phyloP scores from a whole-genome alignment of 1,140 invertebrate species.

The Nebria ingens region DNA sequence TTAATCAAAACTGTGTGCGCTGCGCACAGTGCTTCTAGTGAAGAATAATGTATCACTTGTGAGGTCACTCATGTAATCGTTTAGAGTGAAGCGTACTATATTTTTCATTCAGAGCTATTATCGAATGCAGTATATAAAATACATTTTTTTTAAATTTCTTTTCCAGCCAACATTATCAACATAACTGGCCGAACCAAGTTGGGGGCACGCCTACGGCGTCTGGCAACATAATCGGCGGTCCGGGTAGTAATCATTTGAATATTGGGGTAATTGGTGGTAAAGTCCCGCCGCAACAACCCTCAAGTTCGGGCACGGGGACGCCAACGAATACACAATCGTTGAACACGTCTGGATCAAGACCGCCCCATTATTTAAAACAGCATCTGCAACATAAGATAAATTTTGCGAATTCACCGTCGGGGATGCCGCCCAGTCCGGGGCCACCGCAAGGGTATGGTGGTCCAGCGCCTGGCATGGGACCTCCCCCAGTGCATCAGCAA shows the following conservation, averaged over 20 bases:
- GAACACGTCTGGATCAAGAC: constrained; percentile 34
- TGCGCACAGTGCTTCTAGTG: too few relatives aligned
- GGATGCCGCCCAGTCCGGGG: constrained; percentile 42
- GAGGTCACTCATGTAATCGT: too few relatives aligned
- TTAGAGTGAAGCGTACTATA: too few relatives aligned
- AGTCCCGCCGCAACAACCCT: constrained; percentile 28
- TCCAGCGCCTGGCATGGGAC: constrained; percentile 46
- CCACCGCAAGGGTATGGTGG: constrained; percentile 48
- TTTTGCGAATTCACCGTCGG: constrained; percentile 38
- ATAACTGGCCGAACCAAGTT: constrained; percentile 29
- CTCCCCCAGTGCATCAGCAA: constrained; percentile 24
- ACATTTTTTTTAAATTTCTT: too few relatives aligned
- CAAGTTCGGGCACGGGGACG: constrained; percentile 22
- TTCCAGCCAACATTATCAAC: too few relatives aligned
- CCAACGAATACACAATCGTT: constrained; percentile 16
- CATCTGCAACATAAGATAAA: constrained; percentile 56
- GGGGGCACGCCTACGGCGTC: constrained; percentile 6
- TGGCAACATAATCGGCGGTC: neutral
- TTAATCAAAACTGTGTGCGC: too few relatives aligned
- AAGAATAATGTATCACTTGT: too few relatives aligned
- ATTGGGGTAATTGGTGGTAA: constrained; percentile 21
- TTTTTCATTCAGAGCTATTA: too few relatives aligned
- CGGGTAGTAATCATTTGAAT: neutral
- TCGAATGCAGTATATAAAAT: too few relatives aligned
- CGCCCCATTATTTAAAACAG: constrained; percentile 54